These are phyloP conservation scores for Motacilla alba DNA, from an alignment of 2,113 vertebrate genomes.

Conservation along the genomic window DNA sequence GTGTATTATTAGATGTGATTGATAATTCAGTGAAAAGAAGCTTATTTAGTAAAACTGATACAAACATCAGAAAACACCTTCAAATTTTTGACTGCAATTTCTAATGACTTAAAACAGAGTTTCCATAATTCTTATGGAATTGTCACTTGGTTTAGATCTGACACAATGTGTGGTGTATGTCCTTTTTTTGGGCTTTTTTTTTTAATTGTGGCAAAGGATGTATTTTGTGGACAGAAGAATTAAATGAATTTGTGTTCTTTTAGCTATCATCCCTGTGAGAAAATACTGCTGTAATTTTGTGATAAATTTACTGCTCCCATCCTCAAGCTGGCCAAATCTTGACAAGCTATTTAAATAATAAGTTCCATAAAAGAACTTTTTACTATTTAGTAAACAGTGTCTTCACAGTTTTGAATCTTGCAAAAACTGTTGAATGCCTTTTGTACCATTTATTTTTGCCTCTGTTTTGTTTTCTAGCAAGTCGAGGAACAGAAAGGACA, in stretches of 20 bases:
- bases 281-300: not conserved
- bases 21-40: not conserved
- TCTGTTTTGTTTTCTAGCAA: slow-evolving; percentile 44
- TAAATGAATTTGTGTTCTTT: not conserved
- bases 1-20: not conserved
- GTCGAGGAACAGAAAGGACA: slow-evolving; percentile 84
- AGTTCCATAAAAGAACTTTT: not conserved
- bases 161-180: not conserved
- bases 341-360: not conserved
- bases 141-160: not conserved
- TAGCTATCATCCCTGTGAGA: not conserved
- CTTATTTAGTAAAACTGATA: not conserved
- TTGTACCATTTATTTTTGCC: not conserved
- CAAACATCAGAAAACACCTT: not conserved
- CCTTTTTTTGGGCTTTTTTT: not conserved
- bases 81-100: not conserved
- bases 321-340: not conserved
- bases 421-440: not conserved
- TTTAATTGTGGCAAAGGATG: not conserved
- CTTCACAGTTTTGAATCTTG: not conserved
- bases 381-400: not conserved
- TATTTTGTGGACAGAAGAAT: not conserved
- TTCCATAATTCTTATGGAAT: not conserved
- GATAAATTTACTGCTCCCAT: not conserved
- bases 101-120: not conserved